Percentiles rank a stretch among this genome's conserved stretches.
phyloP scores from a whole-genome alignment of 2,113 vertebrate genomes.

The Neolamprologus kungweensis region DNA sequence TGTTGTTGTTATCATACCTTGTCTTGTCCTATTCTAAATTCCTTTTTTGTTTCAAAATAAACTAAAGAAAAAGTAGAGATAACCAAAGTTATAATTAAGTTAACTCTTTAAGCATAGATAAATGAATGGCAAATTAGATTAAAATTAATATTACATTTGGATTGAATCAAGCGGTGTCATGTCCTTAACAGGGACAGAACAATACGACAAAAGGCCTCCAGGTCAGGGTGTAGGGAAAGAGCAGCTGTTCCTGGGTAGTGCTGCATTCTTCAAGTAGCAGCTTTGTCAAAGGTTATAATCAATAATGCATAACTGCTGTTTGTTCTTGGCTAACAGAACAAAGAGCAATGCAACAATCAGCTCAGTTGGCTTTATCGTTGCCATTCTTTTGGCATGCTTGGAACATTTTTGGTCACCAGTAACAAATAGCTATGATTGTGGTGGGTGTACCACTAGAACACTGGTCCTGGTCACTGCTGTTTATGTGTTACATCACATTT shows the following conservation, averaged over 20 bases:
- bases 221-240: not conserved
- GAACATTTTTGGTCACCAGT: not conserved
- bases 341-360: not conserved
- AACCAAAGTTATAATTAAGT: not conserved
- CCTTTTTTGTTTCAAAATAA: not conserved
- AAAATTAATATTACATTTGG: not conserved
- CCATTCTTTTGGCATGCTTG: not conserved
- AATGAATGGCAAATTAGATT: not conserved
- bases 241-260: not conserved
- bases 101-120: not conserved
- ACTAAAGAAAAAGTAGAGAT: not conserved
- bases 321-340: not conserved
- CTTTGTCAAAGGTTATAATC: not conserved
- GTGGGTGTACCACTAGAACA: not conserved
- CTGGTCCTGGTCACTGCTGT: not conserved
- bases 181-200: not conserved
- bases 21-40: not conserved
- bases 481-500: not conserved
- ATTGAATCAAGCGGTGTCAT: not conserved
- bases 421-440: not conserved
- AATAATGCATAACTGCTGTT: not conserved
- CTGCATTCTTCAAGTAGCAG: not conserved
- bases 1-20: not conserved
- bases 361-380: not conserved
- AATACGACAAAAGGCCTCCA: not conserved